Evolutionary conservation across 23 tunicate species (phyloP).

Genomic region (Halocynthia aurantium): DNA sequence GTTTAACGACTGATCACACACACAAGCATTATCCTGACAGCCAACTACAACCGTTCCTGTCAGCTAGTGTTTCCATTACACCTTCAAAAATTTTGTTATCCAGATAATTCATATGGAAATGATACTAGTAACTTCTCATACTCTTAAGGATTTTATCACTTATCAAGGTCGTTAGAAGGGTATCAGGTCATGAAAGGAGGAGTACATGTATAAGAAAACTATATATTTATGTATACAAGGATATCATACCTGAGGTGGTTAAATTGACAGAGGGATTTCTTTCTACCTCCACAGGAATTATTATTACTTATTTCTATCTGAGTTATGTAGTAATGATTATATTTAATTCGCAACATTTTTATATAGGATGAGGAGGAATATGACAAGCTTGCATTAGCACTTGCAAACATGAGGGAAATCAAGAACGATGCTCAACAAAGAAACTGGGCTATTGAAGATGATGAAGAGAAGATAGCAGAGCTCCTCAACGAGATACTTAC

Average conservation of each 20-base stretch:
- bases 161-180: too few relatives aligned
- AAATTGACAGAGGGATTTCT: background rate
- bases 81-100: too few relatives aligned
- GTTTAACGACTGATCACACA: too few relatives aligned
- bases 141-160: too few relatives aligned
- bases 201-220: background rate
- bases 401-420: constrained; percentile 68
- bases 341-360: background rate
- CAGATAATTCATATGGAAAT: too few relatives aligned
- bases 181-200: constrained; percentile 16
- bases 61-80: too few relatives aligned
- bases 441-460: constrained; percentile 90
- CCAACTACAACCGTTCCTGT: too few relatives aligned
- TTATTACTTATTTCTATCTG: too few relatives aligned
- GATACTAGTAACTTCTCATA: too few relatives aligned
- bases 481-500: constrained; percentile 50
- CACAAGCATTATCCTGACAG: too few relatives aligned
- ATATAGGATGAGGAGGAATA: constrained; percentile 34
- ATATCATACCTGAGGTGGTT: background rate
- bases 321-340: too few relatives aligned
- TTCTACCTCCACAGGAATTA: too few relatives aligned
- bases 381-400: constrained; percentile 41
- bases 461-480: constrained; percentile 44
- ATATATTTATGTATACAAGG: background rate
- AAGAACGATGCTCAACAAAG: constrained; percentile 86